Evolutionary conservation across 92 coral and sea anemone genomes (phyloP).

Genomic region (Parazoanthus darwini): DNA sequence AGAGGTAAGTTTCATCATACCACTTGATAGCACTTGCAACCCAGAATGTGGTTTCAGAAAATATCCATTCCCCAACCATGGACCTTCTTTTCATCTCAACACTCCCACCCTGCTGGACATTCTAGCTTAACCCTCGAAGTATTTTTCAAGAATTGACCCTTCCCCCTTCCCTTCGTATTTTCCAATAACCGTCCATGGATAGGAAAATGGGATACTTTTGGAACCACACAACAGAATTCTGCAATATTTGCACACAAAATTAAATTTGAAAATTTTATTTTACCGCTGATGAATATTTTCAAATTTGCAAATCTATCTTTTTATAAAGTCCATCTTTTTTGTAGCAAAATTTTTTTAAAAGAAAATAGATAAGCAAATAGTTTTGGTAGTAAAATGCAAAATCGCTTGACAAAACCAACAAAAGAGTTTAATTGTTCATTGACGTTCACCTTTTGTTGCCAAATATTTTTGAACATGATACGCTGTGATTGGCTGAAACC

Average conservation of each 20-base stretch:
- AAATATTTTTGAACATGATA: constrained; percentile 7
- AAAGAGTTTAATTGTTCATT: not conserved
- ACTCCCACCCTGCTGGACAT: not conserved
- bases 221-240: no score
- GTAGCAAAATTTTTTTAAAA: not conserved
- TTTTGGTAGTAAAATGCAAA: constrained; percentile 6
- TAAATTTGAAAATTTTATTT: no score
- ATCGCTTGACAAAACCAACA: not conserved
- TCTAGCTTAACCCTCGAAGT: no score
- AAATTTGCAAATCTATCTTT: no score
- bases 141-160: no score
- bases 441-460: constrained; percentile 4
- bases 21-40: no score
- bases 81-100: not conserved
- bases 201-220: no score
- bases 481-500: constrained; percentile 10
- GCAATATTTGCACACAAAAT: no score
- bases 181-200: no score
- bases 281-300: no score
- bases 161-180: no score
- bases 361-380: not conserved
- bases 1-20: not conserved
- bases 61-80: not conserved
- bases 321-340: no score
- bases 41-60: not conserved